These are phyloP conservation scores for Passer domesticus DNA, from an alignment of 2,113 vertebrate species.

Conservation along the genomic window DNA sequence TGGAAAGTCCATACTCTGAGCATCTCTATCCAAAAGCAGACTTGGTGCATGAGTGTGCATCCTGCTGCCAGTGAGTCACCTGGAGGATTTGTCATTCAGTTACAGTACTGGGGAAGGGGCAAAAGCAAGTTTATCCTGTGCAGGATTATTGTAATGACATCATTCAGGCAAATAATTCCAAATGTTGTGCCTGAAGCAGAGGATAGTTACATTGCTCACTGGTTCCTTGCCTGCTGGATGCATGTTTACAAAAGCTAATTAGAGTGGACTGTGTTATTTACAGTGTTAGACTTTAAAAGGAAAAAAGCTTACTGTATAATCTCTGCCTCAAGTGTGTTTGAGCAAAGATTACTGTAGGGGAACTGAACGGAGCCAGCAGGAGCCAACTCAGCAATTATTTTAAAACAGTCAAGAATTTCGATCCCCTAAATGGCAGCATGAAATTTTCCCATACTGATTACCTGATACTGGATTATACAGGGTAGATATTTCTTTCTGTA, in stretches of 20 bases:
- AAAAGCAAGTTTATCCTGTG: not conserved
- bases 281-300: not conserved
- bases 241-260: conserved; percentile 30
- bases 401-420: not conserved
- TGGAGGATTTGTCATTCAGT: not conserved
- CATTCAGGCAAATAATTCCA: not conserved
- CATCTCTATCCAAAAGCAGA: not conserved
- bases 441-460: not conserved
- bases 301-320: conserved; percentile 22
- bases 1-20: not conserved
- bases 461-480: not conserved
- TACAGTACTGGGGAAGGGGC: not conserved
- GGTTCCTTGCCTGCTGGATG: not conserved
- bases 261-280: conserved; percentile 36
- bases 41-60: not conserved
- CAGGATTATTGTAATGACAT: not conserved
- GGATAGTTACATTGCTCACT: not conserved
- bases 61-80: conserved; percentile 35
- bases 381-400: not conserved
- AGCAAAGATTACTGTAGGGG: not conserved
- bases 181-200: not conserved
- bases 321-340: not conserved
- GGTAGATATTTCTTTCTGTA: not conserved
- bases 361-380: not conserved
- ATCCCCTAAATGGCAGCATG: not conserved